A percentile compares a stretch with the other conserved stretches of the same genome.
These are phyloP conservation scores for Clarias batrachus DNA, from an alignment of 2,113 vertebrate genomes.

Conservation along the genomic window DNA sequence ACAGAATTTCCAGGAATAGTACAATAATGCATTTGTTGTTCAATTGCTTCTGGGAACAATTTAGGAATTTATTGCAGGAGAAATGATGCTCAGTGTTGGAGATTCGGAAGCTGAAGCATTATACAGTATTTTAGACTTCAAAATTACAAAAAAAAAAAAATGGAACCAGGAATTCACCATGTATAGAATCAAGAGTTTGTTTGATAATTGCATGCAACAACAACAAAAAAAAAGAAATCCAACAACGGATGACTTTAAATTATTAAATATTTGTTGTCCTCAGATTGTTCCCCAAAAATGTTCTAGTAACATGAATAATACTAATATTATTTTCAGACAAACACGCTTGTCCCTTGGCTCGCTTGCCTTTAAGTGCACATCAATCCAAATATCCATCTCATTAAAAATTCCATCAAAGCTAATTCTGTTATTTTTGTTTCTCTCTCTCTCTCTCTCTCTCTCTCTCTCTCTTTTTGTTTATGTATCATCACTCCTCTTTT, in stretches of 20 bases:
- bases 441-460: no score
- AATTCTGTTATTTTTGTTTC: conserved; percentile 46
- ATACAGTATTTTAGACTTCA: no score
- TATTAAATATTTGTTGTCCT: neutral
- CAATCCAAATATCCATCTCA: conserved; percentile 39
- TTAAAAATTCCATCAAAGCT: conserved; percentile 63
- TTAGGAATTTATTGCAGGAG: neutral
- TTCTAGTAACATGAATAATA: neutral
- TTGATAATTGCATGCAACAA: neutral
- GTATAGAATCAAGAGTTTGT: neutral
- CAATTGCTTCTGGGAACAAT: neutral
- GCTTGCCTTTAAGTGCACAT: conserved; percentile 26
- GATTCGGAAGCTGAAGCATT: neutral
- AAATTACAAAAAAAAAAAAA: neutral
- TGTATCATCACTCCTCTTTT: conserved; percentile 36
- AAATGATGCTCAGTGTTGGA: neutral
- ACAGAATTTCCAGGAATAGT: neutral
- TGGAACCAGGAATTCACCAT: neutral
- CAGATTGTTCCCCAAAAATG: neutral
- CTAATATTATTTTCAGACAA: neutral
- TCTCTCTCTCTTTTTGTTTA: conserved; percentile 53
- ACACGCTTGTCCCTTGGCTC: conserved; percentile 23
- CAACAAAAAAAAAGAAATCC: neutral
- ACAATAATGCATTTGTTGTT: neutral
- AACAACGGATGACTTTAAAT: no score